Evolutionary conservation across 2,797 vertebrate species (phyloP).

Genomic region (Takifugu rubripes): DNA sequence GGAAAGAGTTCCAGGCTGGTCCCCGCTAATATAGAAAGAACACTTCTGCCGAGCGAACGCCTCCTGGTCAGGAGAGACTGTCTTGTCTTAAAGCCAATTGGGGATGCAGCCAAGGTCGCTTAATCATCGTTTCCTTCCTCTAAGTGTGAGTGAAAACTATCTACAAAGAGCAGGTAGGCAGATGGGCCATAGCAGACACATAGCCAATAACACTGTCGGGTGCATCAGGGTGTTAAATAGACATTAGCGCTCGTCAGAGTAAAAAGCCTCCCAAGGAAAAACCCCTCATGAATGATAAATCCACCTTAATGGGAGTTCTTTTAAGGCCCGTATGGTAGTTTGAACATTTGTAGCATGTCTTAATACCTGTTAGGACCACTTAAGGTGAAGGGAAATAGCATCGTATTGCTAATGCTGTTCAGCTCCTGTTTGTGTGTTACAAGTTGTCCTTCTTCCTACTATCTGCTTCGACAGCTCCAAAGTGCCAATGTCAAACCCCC

Average conservation of each 20-base stretch:
- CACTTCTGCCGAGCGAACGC: constrained; percentile 42
- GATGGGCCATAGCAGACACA: constrained; percentile 59
- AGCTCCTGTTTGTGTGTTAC: not conserved
- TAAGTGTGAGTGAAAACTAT: constrained; percentile 58
- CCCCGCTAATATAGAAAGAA: constrained; percentile 58
- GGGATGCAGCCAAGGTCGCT: constrained; percentile 67
- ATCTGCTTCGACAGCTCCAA: constrained; percentile 4
- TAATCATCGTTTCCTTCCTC: constrained; percentile 71
- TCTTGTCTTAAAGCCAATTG: constrained; percentile 60
- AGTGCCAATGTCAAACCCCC: constrained; percentile 3
- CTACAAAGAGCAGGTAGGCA: constrained; percentile 60
- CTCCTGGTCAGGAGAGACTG: constrained; percentile 34
- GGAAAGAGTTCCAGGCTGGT: constrained; percentile 36
- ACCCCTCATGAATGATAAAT: constrained; percentile 59
- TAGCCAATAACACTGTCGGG: constrained; percentile 61
- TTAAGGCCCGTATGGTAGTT: constrained; percentile 41
- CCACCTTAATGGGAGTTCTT: constrained; percentile 43
- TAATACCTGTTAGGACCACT: constrained; percentile 39
- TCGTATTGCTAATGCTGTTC: constrained; percentile 1
- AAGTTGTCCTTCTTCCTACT: constrained; percentile 1
- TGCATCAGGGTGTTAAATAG: constrained; percentile 70
- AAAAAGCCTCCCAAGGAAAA: constrained; percentile 62
- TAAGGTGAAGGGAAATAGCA: not conserved
- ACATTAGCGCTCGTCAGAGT: constrained; percentile 64
- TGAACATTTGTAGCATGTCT: constrained; percentile 52